Evolutionary conservation across 1,140 invertebrate species (phyloP), one percentile per base, ranked within the genome.

Genomic region (Drosophila ohnishii): DNA sequence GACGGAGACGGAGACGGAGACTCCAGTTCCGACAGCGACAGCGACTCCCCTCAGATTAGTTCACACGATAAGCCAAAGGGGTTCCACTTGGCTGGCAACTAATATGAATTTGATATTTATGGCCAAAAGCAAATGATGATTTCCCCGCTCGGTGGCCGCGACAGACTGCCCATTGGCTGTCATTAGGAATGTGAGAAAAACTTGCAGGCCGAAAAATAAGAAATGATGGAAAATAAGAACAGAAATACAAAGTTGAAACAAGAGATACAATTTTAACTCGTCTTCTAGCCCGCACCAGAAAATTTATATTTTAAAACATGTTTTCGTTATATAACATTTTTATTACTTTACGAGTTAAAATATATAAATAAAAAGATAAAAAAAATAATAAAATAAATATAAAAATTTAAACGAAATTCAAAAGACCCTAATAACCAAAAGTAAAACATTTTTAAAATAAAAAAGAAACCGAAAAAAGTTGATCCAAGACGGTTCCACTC

Each of bases 51-150:
- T 78, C 63, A 87, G 84, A 87, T 88, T 88, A 83, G 83, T 87
- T 87, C 83, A 87, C 83, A 87, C 83, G 83, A 87, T 88, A 87
- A 88, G 80, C 83, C 84, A 59, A 61, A 72, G 75, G 42, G 70
- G 86, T 83, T 79, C 71, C 74, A 81, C 83, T 79, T 79, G 71
- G 80, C 57, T 83, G 83, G 25, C 75, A 76, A 56, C 83, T 74
- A 70, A 85, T 77, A 69, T 81, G 70, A 75, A 71, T 81, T 75
- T 77, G 69, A 86, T 81, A 85, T 78, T 71, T 70, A 69, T 59
- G 75, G 57, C 58, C 72, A 39, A 65, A 63, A 48, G 50, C 64
- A 71, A 79, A 76, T 76, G 73, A 65, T 62, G 76, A 78, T 69
- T 35, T 63, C 57, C 55, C 53, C 37, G 59, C 35, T 28, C 5